These are phyloP conservation scores for Paedocypris micromegethes DNA, from an alignment of 2,797 vertebrate genomes.

Conservation along the genomic window DNA sequence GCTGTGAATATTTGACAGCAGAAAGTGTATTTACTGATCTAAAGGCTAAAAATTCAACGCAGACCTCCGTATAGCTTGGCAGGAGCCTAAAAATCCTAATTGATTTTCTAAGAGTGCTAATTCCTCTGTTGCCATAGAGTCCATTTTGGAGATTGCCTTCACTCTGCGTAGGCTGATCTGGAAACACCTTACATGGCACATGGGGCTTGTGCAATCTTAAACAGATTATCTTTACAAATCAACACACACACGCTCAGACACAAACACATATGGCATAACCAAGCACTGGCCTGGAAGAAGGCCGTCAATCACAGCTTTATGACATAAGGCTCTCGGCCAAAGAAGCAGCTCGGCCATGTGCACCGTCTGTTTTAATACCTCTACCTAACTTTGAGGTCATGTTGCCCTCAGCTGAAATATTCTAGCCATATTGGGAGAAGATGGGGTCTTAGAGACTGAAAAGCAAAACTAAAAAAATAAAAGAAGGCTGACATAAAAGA, in stretches of 20 bases:
- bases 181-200: slow-evolving; percentile 45
- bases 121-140: slow-evolving; percentile 53
- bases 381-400: slow-evolving; percentile 5
- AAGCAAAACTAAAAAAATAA: slow-evolving; percentile 1
- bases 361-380: slow-evolving; percentile 11
- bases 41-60: not conserved
- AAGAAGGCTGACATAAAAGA: not conserved
- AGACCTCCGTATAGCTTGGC: slow-evolving; percentile 1
- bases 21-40: slow-evolving; percentile 12
- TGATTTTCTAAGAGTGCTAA: slow-evolving; percentile 50
- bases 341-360: not conserved
- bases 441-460: not conserved
- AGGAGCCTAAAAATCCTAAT: slow-evolving; percentile 34
- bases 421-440: slow-evolving; percentile 4
- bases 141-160: slow-evolving; percentile 51
- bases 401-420: not conserved
- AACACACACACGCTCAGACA: slow-evolving; percentile 12
- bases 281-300: slow-evolving; percentile 9
- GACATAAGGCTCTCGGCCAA: not conserved
- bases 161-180: slow-evolving; percentile 30
- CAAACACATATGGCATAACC: slow-evolving; percentile 16
- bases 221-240: slow-evolving; percentile 56
- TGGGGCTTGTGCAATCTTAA: slow-evolving; percentile 47
- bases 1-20: not conserved
- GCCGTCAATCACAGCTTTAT: slow-evolving; percentile 37